A percentile compares a stretch with the other conserved stretches of the same genome.
These are phyloP conservation scores for Pyxicephalus adspersus DNA, from an alignment of 2,113 vertebrate species.

Conservation along the genomic window DNA sequence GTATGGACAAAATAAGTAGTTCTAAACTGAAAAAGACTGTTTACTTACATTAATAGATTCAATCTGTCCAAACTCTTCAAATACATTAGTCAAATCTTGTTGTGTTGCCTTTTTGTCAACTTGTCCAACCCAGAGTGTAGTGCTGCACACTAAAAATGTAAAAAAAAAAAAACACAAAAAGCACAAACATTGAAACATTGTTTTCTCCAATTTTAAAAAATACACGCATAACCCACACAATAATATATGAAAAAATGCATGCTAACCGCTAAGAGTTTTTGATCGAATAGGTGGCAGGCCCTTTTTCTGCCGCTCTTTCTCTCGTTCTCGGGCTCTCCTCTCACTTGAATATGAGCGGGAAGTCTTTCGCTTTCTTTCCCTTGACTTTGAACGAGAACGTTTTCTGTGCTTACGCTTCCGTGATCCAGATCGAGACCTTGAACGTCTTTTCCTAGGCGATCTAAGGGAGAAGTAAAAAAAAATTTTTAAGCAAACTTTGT, in stretches of 20 bases:
- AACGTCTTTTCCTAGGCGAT: conserved; percentile 92
- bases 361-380: conserved; percentile 93
- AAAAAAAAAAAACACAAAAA: conserved; percentile 43
- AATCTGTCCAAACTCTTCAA: conserved; percentile 98
- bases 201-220: no score
- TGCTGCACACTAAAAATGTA: conserved; percentile 89
- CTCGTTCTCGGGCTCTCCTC: conserved; percentile 88
- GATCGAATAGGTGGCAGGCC: conserved; percentile 92
- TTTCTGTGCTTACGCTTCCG: conserved; percentile 96
- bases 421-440: conserved; percentile 92
- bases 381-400: conserved; percentile 90
- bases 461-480: conserved; percentile 67
- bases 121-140: conserved; percentile 97
- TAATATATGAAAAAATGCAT: background rate
- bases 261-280: conserved; percentile 90
- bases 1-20: no score
- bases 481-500: no score
- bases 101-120: conserved; percentile 98
- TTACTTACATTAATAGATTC: conserved; percentile 98
- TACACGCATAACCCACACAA: conserved; percentile 72
- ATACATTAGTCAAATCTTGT: conserved; percentile 96
- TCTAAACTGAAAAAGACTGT: background rate
- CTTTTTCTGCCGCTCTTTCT: conserved; percentile 96
- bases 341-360: conserved; percentile 96
- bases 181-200: background rate